A percentile compares a stretch with the other conserved stretches of the same genome.
phyloP scores from a whole-genome alignment of 2,888 invertebrate genomes.

The Fabriciana adippe region DNA sequence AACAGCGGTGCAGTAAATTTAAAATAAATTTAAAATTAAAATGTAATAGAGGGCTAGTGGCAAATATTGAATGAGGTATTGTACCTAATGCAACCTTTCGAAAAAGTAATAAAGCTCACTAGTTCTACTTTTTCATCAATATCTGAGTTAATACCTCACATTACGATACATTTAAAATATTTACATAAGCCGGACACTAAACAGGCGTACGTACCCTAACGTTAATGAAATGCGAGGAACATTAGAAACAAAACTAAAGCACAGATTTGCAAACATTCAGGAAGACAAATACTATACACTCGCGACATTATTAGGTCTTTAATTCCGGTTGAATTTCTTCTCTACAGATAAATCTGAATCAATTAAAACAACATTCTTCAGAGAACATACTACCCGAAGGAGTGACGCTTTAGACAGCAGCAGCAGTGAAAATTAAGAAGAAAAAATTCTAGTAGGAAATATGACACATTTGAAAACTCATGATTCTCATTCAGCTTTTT shows the following conservation, averaged over 20 bases:
- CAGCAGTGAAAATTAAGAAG: background rate
- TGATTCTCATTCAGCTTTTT: background rate
- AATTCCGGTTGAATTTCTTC: background rate
- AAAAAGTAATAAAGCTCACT: background rate
- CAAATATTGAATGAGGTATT: background rate
- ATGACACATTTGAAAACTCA: background rate
- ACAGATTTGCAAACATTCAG: background rate
- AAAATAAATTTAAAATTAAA: too few species aligned
- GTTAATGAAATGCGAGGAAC: background rate
- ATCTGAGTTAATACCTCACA: background rate
- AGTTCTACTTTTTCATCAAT: background rate
- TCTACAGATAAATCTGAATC: too few species aligned
- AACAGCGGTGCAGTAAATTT: too few species aligned
- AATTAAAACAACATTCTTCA: too few species aligned
- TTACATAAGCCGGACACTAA: background rate
- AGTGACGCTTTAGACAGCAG: background rate
- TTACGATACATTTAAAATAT: background rate
- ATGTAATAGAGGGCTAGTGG: background rate
- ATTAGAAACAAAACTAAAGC: background rate
- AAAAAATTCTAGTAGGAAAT: background rate
- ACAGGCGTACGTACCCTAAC: background rate
- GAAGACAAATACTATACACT: too few species aligned
- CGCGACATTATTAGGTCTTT: background rate
- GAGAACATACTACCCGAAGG: too few species aligned
- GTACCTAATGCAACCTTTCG: background rate